A percentile compares a stretch with the other conserved stretches of the same genome.
Evolutionary conservation across 1,140 invertebrate species (phyloP).

Genomic region (Liolophura sinensis): DNA sequence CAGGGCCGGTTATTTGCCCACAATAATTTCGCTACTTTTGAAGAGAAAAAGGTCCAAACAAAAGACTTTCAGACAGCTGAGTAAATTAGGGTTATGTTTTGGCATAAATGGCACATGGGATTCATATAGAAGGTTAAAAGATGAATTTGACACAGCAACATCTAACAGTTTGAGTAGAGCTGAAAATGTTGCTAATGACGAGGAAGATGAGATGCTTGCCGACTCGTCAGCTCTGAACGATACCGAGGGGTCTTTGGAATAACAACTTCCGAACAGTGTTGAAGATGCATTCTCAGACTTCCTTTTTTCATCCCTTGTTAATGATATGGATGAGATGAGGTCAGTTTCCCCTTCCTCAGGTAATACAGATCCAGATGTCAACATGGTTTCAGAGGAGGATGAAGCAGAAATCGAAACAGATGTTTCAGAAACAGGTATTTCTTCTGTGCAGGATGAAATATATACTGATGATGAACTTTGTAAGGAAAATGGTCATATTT

Average conservation of each 20-base stretch:
- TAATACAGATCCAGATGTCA: background rate
- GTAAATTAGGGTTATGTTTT: conserved; percentile 4
- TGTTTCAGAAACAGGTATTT: too few relatives aligned
- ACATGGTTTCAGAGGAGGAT: background rate
- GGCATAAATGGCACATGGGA: background rate
- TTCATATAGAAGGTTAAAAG: background rate
- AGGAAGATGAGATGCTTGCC: too few relatives aligned
- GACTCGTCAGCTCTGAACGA: too few relatives aligned
- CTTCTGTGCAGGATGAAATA: too few relatives aligned
- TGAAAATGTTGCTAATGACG: too few relatives aligned
- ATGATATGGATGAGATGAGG: background rate
- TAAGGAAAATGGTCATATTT: too few relatives aligned
- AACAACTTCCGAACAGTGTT: too few relatives aligned
- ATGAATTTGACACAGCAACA: conserved; percentile 7
- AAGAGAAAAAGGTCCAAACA: conserved; percentile 1
- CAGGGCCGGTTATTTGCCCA: background rate
- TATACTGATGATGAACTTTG: too few relatives aligned
- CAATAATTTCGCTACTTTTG: background rate
- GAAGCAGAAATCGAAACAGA: background rate
- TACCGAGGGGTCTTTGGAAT: background rate
- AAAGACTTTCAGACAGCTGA: conserved; percentile 2
- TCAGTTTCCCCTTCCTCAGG: background rate
- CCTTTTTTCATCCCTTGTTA: background rate
- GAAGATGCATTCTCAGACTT: too few relatives aligned
- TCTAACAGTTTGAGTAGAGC: background rate